A percentile compares a stretch with the other conserved stretches of the same genome.
Evolutionary conservation across 1,140 invertebrate genomes (phyloP).

Genomic region (Oscheius sp.): DNA sequence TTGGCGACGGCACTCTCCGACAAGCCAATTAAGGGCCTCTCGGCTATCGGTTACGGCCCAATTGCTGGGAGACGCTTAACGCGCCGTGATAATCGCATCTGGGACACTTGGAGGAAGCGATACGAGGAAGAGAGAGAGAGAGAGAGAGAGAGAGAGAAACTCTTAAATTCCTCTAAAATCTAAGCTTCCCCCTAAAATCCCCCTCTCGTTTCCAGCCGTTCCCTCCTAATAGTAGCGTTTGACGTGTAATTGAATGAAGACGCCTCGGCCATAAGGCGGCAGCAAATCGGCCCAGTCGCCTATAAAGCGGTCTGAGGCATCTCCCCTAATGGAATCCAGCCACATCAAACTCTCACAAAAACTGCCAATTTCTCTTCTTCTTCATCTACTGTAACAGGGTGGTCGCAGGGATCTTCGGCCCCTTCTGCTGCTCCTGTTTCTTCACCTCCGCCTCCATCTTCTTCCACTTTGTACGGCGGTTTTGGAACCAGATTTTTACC

Average conservation of each 20-base stretch:
- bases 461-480: constrained; percentile 93
- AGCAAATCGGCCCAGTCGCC: neutral
- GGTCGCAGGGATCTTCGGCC: neutral
- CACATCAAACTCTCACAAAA: neutral
- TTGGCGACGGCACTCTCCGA: neutral
- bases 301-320: too few relatives aligned
- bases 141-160: too few relatives aligned
- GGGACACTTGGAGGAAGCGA: neutral
- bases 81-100: too few relatives aligned
- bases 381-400: neutral
- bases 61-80: too few relatives aligned
- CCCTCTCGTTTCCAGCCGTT: too few relatives aligned
- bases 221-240: too few relatives aligned
- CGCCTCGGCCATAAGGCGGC: too few relatives aligned
- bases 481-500: constrained; percentile 99
- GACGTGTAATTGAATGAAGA: too few relatives aligned
- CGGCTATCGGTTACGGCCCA: too few relatives aligned
- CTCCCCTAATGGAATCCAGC: too few relatives aligned
- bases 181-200: too few relatives aligned
- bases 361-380: neutral
- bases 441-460: constrained; percentile 20
- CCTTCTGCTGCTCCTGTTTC: neutral
- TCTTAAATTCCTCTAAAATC: too few relatives aligned
- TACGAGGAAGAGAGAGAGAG: neutral
- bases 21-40: neutral